Conservation (phyloP, 2,113 vertebrate genomes). For the Ahaetulla prasina region DNA sequence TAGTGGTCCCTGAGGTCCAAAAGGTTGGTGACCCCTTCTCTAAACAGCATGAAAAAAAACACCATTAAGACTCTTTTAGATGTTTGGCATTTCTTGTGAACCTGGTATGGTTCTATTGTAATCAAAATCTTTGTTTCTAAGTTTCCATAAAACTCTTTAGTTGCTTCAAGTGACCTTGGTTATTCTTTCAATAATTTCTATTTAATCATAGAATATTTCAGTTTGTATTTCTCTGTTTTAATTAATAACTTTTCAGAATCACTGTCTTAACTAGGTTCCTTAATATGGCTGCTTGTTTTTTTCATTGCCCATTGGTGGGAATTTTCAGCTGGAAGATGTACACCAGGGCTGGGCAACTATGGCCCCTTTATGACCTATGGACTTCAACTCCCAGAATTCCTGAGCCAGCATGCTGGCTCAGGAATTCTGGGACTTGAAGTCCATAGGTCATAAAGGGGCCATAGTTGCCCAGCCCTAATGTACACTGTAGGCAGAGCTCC, state of each 20-base stretch:
- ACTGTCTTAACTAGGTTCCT: neutral
- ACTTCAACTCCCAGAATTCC: too few relatives aligned
- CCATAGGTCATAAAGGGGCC: too few relatives aligned
- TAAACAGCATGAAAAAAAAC: neutral
- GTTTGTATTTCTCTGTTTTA: constrained; percentile 11
- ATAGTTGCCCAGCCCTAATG: too few relatives aligned
- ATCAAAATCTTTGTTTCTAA: neutral
- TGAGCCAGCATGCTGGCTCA: too few relatives aligned
- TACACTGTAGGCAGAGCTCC: constrained; percentile 28
- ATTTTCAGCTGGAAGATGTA: neutral
- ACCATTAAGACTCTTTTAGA: neutral
- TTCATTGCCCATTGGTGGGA: constrained; percentile 36
- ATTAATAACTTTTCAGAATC: neutral
- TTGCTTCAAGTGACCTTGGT: neutral
- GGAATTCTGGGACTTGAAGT: too few relatives aligned
- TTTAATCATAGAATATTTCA: neutral
- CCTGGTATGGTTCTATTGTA: neutral
- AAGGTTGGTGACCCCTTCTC: neutral
- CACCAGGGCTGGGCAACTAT: too few relatives aligned
- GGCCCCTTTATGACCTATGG: too few relatives aligned
- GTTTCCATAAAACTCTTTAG: neutral
- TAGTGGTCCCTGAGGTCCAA: too few relatives aligned
- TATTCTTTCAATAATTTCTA: fast-evolving
- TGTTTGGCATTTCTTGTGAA: neutral
- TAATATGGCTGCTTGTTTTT: neutral